Percentiles rank a stretch among this genome's conserved stretches.
These are phyloP conservation scores for Sesamia nonagrioides DNA, from an alignment of 1,140 invertebrate genomes.

Conservation along the genomic window DNA sequence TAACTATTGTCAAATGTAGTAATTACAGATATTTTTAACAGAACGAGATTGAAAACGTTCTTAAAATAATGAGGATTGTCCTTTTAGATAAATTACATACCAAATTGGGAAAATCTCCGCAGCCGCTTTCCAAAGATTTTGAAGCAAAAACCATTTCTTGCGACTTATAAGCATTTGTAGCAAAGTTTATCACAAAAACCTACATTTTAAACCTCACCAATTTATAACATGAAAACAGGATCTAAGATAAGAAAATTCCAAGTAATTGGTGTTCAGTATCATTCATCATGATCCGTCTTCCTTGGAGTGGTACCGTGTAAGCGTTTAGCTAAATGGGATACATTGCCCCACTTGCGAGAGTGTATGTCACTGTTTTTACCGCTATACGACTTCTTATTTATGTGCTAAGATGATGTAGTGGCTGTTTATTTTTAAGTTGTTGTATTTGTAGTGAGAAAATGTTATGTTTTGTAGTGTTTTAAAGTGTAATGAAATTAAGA, in stretches of 20 bases:
- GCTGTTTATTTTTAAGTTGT: slow-evolving; percentile 22
- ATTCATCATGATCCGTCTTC: slow-evolving; percentile 64
- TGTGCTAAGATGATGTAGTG: slow-evolving; percentile 33
- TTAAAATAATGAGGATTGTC: too few species aligned
- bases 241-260: slow-evolving; percentile 45
- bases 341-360: slow-evolving; percentile 33
- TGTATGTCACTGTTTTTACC: slow-evolving; percentile 36
- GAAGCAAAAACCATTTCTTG: not conserved
- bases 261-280: slow-evolving; percentile 42
- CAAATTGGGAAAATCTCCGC: too few species aligned
- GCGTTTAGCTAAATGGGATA: slow-evolving; percentile 43
- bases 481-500: not conserved
- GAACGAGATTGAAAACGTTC: too few species aligned
- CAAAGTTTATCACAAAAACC: not conserved
- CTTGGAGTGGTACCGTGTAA: slow-evolving; percentile 51
- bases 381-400: slow-evolving; percentile 12
- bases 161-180: not conserved
- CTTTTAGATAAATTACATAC: too few species aligned
- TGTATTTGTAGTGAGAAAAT: not conserved
- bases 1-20: too few species aligned
- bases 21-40: too few species aligned
- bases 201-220: not conserved
- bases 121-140: not conserved
- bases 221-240: slow-evolving; percentile 24
- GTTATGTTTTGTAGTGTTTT: not conserved